Percentiles rank a stretch among this genome's conserved stretches.
phyloP scores from a whole-genome alignment of 2,888 invertebrate species.

The Priapulus caudatus region DNA sequence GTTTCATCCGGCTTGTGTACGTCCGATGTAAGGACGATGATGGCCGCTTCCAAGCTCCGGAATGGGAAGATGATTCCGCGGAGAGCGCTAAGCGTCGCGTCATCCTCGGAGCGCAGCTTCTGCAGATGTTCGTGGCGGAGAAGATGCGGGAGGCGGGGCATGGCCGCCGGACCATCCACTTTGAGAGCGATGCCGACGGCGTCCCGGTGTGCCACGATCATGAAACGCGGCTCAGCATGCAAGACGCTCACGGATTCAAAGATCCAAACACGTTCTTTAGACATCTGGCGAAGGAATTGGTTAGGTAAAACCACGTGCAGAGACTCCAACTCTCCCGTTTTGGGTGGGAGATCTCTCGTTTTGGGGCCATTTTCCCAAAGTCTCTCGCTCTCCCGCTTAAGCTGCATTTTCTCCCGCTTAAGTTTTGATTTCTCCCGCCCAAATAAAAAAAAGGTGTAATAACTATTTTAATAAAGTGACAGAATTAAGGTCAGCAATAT shows the following conservation, averaged over 20 bases:
- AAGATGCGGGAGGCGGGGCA: slow-evolving; percentile 67
- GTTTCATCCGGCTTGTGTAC: slow-evolving; percentile 61
- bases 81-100: slow-evolving; percentile 64
- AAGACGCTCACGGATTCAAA: slow-evolving; percentile 56
- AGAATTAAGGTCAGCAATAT: too few relatives aligned
- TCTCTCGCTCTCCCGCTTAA: too few relatives aligned
- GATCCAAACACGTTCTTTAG: slow-evolving; percentile 74
- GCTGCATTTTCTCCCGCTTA: too few relatives aligned
- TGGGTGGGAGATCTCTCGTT: too few relatives aligned
- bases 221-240: slow-evolving; percentile 54
- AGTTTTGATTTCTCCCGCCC: too few relatives aligned
- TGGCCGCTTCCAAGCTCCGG: slow-evolving; percentile 61
- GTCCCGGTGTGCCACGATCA: slow-evolving; percentile 55
- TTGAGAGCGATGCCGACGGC: slow-evolving; percentile 52
- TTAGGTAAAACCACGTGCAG: too few relatives aligned
- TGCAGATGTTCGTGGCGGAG: slow-evolving; percentile 76
- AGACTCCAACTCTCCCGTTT: too few relatives aligned
- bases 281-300: slow-evolving; percentile 67
- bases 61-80: slow-evolving; percentile 50
- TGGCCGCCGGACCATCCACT: slow-evolving; percentile 64
- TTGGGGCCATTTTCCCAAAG: too few relatives aligned
- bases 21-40: slow-evolving; percentile 67
- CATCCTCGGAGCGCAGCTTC: slow-evolving; percentile 58
- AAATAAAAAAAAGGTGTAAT: too few relatives aligned
- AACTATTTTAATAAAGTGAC: too few relatives aligned